Conservation (phyloP, 2,797 vertebrate species). For the Mareca penelope region DNA sequence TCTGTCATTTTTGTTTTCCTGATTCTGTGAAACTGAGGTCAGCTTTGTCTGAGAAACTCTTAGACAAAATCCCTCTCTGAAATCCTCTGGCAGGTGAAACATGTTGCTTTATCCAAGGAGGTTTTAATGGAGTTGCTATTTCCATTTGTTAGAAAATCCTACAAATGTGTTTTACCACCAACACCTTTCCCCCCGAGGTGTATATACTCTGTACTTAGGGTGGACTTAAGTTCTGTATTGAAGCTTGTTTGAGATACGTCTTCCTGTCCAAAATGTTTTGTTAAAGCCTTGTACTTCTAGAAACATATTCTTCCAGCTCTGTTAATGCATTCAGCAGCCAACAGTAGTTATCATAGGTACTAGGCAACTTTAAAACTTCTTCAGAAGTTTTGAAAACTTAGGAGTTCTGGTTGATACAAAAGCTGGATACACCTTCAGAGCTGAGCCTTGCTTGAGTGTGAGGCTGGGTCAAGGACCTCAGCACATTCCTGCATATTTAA, state of each 20-base stretch:
- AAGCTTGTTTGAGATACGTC: neutral
- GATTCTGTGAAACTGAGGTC: neutral
- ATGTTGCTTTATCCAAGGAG: neutral
- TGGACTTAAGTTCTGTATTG: neutral
- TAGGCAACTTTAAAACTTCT: neutral
- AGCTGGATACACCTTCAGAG: neutral
- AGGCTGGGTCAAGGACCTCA: neutral
- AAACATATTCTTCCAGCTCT: neutral
- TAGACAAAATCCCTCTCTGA: neutral
- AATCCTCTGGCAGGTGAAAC: neutral
- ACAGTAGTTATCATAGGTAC: neutral
- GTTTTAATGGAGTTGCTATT: neutral
- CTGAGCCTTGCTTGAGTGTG: neutral
- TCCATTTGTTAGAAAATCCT: neutral
- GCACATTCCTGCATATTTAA: neutral
- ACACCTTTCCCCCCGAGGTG: no score
- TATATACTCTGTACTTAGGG: rapidly evolving
- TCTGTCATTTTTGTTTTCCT: neutral
- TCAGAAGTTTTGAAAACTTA: neutral
- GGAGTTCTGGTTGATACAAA: neutral
- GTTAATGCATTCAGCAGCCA: neutral
- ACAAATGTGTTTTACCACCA: no score
- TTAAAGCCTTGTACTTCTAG: neutral
- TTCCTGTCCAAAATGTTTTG: neutral
- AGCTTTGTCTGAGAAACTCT: neutral